These are phyloP conservation scores for Gnathonemus longibarbis DNA, from an alignment of 2,113 vertebrate genomes.

Conservation along the genomic window DNA sequence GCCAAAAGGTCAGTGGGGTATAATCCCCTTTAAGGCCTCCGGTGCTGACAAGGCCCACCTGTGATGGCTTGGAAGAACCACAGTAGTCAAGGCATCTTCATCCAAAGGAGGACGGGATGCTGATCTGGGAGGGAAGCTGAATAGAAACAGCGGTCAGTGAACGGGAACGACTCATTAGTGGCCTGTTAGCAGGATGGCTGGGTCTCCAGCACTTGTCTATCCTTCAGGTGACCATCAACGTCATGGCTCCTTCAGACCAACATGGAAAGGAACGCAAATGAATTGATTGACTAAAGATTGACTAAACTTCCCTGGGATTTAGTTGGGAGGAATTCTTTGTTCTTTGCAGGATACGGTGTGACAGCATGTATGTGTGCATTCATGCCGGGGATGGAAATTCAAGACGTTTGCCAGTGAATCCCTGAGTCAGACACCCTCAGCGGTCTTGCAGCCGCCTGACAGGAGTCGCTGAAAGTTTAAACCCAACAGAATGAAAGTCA, in stretches of 20 bases:
- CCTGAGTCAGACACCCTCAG: slow-evolving; percentile 16
- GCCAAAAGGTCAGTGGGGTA: slow-evolving; percentile 47
- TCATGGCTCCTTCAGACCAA: background rate
- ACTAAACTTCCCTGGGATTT: background rate
- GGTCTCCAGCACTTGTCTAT: background rate
- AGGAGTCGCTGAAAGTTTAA: slow-evolving; percentile 13
- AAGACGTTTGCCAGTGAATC: background rate
- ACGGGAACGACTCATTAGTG: background rate
- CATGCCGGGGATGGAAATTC: background rate
- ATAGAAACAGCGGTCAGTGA: slow-evolving; percentile 40
- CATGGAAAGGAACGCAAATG: background rate
- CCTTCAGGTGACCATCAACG: background rate
- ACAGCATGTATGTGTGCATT: background rate
- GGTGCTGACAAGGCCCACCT: slow-evolving; percentile 51
- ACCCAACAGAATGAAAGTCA: background rate
- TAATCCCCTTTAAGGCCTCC: slow-evolving; percentile 54
- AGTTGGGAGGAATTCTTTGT: background rate
- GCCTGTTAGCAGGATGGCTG: background rate
- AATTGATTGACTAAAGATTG: background rate
- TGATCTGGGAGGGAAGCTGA: slow-evolving; percentile 45
- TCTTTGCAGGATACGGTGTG: background rate
- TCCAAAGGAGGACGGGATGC: slow-evolving; percentile 55
- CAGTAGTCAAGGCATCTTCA: slow-evolving; percentile 51
- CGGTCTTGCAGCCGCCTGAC: slow-evolving; percentile 25
- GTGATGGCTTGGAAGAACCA: slow-evolving; percentile 41